These are phyloP conservation scores for Lissonota sp. DNA, from an alignment of 2,888 invertebrate genomes.

Conservation along the genomic window DNA sequence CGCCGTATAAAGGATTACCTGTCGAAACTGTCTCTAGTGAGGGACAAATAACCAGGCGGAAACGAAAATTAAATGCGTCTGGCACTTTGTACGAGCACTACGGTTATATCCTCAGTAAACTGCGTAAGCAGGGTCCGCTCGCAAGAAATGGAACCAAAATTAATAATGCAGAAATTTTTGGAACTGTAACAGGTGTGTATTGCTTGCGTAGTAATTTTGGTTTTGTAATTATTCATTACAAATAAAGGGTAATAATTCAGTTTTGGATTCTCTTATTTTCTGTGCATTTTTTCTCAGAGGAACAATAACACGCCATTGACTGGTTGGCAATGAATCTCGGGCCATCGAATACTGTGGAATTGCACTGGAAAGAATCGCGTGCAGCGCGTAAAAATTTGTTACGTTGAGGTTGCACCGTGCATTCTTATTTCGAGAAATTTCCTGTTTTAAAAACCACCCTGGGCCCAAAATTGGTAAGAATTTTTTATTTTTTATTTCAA, in stretches of 20 bases:
- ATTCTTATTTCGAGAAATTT: constrained; percentile 23
- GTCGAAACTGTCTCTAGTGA: constrained; percentile 19
- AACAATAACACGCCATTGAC: constrained; percentile 21
- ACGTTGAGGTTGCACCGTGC: constrained; percentile 22
- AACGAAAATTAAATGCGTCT: constrained; percentile 20
- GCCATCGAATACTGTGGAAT: constrained; percentile 18
- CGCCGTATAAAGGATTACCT: constrained; percentile 30
- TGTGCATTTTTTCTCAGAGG: constrained; percentile 21
- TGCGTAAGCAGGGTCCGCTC: constrained; percentile 17
- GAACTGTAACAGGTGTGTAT: constrained; percentile 13
- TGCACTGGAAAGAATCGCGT: constrained; percentile 18
- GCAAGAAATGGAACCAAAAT: constrained; percentile 20
- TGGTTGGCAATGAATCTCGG: constrained; percentile 30
- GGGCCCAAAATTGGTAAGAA: constrained; percentile 31
- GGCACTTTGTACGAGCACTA: constrained; percentile 26
- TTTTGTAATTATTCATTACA: constrained; percentile 20
- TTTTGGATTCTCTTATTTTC: constrained; percentile 20
- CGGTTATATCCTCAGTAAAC: constrained; percentile 12
- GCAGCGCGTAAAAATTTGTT: constrained; percentile 24
- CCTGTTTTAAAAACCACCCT: constrained; percentile 22
- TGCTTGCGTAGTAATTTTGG: constrained; percentile 14
- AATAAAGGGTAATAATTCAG: constrained; percentile 8
- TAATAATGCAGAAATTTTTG: constrained; percentile 6
- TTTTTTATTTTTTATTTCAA: too few species aligned
- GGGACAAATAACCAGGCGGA: constrained; percentile 6